Conservation (phyloP, 2,113 vertebrate species). For the Craseonycteris thonglongyai region DNA sequence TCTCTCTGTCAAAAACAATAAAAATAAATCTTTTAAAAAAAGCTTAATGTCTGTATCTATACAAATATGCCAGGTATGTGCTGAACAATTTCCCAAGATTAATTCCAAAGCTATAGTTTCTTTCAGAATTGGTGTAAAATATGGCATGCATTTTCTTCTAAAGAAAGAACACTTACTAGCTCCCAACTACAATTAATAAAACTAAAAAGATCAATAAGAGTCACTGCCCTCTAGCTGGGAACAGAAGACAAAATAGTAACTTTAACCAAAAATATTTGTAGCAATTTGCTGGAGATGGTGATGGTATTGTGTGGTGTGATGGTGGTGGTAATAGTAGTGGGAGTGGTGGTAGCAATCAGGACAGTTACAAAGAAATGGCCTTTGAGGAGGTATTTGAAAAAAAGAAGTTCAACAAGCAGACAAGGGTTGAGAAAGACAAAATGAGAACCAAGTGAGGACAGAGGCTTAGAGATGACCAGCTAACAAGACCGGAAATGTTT, state of each 20-base stretch:
- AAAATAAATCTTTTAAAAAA: no score
- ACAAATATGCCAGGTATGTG: background rate
- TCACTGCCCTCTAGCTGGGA: background rate
- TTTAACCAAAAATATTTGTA: background rate
- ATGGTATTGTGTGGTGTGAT: no score
- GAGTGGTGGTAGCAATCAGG: no score
- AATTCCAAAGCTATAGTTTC: background rate
- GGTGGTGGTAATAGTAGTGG: background rate
- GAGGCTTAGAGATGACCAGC: background rate
- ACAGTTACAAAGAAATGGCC: background rate
- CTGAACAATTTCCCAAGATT: background rate
- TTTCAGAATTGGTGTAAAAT: background rate
- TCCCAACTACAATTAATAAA: conserved; percentile 31
- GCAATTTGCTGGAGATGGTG: background rate
- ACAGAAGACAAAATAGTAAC: background rate
- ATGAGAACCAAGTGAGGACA: background rate
- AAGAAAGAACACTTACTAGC: background rate
- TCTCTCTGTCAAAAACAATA: no score
- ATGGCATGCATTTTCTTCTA: background rate
- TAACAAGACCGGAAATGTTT: background rate
- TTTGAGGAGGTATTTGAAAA: background rate
- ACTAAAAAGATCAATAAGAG: background rate
- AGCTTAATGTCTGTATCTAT: no score
- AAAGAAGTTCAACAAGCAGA: background rate
- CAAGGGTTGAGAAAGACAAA: background rate